Percentiles rank a stretch among this genome's conserved stretches.
Evolutionary conservation across 1,140 invertebrate species (phyloP).

Genomic region (Drosophila truncata): DNA sequence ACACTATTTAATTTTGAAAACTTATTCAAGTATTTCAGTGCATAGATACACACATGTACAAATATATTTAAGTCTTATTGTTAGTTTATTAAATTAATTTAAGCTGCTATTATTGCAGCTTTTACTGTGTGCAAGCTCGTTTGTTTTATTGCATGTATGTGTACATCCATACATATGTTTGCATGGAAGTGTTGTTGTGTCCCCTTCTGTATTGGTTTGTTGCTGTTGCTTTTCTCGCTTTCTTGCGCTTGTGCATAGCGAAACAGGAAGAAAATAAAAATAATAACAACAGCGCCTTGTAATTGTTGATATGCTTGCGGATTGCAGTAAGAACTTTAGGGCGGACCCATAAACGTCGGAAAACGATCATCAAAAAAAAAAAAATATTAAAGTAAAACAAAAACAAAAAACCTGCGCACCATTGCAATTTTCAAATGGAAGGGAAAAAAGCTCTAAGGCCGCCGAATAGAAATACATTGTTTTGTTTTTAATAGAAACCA

Average conservation of each 20-base stretch:
- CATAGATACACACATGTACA: not conserved
- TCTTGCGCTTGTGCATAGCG: constrained; percentile 47
- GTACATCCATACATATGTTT: not conserved
- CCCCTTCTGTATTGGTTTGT: constrained; percentile 32
- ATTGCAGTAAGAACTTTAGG: constrained; percentile 53
- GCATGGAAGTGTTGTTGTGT: constrained; percentile 22
- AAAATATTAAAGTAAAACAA: too few relatives aligned
- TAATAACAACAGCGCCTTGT: constrained; percentile 46
- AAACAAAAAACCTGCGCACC: not conserved
- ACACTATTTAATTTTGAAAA: not conserved
- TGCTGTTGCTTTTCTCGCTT: constrained; percentile 33
- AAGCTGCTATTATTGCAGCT: constrained; percentile 3
- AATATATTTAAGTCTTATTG: not conserved
- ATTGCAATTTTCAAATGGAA: not conserved
- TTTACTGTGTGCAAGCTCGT: constrained; percentile 4
- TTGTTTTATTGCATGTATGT: not conserved
- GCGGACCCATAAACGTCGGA: constrained; percentile 19
- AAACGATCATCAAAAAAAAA: not conserved
- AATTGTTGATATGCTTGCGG: constrained; percentile 43
- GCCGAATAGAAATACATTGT: not conserved
- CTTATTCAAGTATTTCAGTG: not conserved
- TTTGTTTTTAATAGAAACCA: constrained; percentile 17
- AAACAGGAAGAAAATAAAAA: constrained; percentile 54
- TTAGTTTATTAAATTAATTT: not conserved
- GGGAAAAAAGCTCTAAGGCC: not conserved